Evolutionary conservation across 2,888 invertebrate species (phyloP), one percentile per base, ranked within the genome.

Genomic region (Epinotia demarniana): DNA sequence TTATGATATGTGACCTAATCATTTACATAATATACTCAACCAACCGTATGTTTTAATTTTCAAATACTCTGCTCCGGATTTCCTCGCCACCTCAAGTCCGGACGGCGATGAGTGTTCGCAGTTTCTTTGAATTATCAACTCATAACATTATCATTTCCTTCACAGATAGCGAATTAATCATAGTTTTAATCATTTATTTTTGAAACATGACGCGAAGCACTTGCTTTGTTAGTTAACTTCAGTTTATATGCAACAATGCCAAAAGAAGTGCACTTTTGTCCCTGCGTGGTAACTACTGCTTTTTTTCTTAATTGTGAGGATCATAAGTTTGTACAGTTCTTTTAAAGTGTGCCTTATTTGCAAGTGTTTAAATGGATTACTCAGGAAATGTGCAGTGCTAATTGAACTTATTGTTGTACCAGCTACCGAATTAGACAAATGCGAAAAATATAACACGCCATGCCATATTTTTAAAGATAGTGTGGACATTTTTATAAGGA

Each of bases 231-330:
- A 62, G 49, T 53, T 71, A 19, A 57, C 53, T 8, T 55, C 75
- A 75, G 69, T 73, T 55, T 70, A n/a, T 12, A 66, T 74, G 64
- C 27, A 70, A 63, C 73, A 13, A 74, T 74, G 73, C 43, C 63
- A 61, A 74, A 77, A 57, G 70, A 74, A 74, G 77, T 77, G 67
- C 66, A 71, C 18, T 77, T 77, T 61, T 77, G 74, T 74, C 74
- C 49, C 19, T 74, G 76, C 23, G n/a, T 64, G 74, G 77, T 77
- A 71, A 74, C 53, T 63, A 77, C 66, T 58, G n/a, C 0, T 72
- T 72, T 43, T 60, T 33, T 61, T 67, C 49, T 43, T n/a, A 53
- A 43, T 58, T 67, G n/a, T 19, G 13, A 27, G 13, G 3, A 27
- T 9, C 13, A 57, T 33, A 16, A 13, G 12, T 27, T 18, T 27